phyloP scores from a whole-genome alignment of 2,113 vertebrate genomes.

The Arenaria interpres region DNA sequence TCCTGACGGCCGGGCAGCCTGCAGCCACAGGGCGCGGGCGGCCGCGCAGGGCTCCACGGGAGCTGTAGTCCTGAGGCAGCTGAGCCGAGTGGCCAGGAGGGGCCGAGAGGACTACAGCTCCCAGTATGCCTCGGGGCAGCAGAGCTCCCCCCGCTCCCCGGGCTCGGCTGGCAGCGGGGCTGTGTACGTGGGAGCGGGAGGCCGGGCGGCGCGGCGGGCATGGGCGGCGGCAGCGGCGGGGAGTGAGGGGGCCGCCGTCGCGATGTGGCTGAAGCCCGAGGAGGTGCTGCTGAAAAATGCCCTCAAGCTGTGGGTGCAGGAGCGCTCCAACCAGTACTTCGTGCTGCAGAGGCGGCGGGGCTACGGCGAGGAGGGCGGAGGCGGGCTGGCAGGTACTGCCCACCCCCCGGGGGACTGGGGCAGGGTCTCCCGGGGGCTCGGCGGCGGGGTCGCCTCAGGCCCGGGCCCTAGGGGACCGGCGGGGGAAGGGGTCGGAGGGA shows the following conservation, averaged over 20 bases:
- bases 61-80: not conserved
- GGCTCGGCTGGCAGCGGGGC: slow-evolving; percentile 61
- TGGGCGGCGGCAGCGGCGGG: not conserved
- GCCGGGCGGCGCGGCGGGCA: not conserved
- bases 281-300: slow-evolving; percentile 96
- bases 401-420: not conserved
- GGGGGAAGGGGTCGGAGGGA: not conserved
- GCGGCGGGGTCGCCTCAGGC: not conserved
- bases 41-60: not conserved
- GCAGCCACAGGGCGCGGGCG: not conserved
- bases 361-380: slow-evolving; percentile 89
- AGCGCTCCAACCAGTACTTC: slow-evolving; percentile 92
- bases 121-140: not conserved
- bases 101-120: slow-evolving; percentile 61
- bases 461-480: too few relatives aligned
- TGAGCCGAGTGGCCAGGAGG: not conserved
- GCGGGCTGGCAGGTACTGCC: slow-evolving; percentile 87
- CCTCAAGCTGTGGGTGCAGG: slow-evolving; percentile 93
- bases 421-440: not conserved
- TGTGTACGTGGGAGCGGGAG: slow-evolving; percentile 83
- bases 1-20: fast-evolving
- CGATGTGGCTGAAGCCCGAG: slow-evolving; percentile 96
- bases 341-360: slow-evolving; percentile 92
- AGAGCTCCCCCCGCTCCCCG: not conserved
- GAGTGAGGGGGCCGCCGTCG: not conserved